These are phyloP conservation scores for Dicranocentrus wangi DNA, from an alignment of 2,888 invertebrate species.

Conservation along the genomic window DNA sequence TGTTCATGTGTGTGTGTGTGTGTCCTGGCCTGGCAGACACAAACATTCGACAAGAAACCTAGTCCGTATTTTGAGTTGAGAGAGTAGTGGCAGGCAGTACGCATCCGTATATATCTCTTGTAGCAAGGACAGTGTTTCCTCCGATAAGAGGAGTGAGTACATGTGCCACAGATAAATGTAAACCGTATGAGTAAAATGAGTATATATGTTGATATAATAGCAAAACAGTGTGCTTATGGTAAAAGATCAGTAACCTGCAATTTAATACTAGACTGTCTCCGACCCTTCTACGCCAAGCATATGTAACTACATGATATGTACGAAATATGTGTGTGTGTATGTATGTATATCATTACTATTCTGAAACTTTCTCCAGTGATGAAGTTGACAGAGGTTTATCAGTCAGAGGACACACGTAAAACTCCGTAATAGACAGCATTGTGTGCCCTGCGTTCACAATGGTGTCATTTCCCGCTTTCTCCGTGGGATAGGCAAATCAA, in stretches of 20 bases:
- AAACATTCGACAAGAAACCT: not conserved
- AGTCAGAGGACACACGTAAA: not conserved
- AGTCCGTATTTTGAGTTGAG: no score
- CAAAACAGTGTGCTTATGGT: no score
- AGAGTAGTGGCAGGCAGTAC: no score
- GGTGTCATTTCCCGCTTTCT: constrained; percentile 2
- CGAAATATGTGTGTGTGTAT: no score
- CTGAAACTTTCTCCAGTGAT: constrained; percentile 13
- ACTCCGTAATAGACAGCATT: not conserved
- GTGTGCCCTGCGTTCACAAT: not conserved
- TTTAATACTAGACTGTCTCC: no score
- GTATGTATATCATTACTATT: not conserved
- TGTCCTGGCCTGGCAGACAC: no score
- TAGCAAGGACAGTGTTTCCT: not conserved
- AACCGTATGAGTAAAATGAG: not conserved
- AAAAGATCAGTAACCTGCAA: no score
- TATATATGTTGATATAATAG: not conserved
- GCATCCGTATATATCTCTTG: no score
- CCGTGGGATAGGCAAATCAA: not conserved
- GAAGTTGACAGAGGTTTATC: constrained; percentile 7
- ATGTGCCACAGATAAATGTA: no score
- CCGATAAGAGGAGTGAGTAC: not conserved
- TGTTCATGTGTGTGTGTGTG: no score
- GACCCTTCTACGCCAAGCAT: no score
- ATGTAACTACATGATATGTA: no score